A percentile compares a stretch with the other conserved stretches of the same genome.
phyloP scores from a whole-genome alignment of 2,113 vertebrate species.

The Thamnophis sirtalis region DNA sequence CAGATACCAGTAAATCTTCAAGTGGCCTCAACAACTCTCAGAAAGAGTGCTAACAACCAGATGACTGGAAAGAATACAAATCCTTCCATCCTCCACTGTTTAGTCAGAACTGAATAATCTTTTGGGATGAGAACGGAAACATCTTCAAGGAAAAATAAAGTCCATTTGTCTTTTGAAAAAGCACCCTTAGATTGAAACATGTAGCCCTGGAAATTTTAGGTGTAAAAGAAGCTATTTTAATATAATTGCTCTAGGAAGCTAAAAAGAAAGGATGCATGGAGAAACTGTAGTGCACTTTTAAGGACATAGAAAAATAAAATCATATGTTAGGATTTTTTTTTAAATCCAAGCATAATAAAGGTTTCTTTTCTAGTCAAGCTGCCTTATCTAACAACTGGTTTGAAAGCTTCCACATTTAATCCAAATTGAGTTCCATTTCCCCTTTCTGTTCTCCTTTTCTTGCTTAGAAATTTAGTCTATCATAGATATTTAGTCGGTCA shows the following conservation, averaged over 20 bases:
- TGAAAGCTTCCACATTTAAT: not conserved
- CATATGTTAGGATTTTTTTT: not conserved
- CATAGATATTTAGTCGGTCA: not conserved
- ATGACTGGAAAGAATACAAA: not conserved
- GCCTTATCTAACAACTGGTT: not conserved
- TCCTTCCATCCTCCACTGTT: not conserved
- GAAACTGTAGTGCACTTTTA: constrained; percentile 50
- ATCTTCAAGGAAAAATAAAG: not conserved
- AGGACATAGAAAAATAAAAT: constrained; percentile 28
- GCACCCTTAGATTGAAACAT: constrained; percentile 45
- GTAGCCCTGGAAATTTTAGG: constrained; percentile 68
- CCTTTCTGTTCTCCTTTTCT: not conserved
- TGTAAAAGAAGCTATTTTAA: constrained; percentile 74
- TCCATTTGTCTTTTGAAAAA: not conserved
- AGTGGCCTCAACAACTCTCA: not conserved
- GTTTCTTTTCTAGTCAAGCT: not conserved
- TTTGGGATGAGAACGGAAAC: not conserved
- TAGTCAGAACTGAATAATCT: not conserved
- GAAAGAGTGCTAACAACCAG: not conserved
- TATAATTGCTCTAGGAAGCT: constrained; percentile 72
- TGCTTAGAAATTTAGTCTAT: not conserved
- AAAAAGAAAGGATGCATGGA: constrained; percentile 64
- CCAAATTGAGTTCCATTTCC: not conserved
- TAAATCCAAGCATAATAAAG: not conserved
- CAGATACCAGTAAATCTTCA: not conserved